These are phyloP conservation scores for Petrolisthes cinctipes DNA, from an alignment of 2,888 invertebrate genomes.

Conservation along the genomic window DNA sequence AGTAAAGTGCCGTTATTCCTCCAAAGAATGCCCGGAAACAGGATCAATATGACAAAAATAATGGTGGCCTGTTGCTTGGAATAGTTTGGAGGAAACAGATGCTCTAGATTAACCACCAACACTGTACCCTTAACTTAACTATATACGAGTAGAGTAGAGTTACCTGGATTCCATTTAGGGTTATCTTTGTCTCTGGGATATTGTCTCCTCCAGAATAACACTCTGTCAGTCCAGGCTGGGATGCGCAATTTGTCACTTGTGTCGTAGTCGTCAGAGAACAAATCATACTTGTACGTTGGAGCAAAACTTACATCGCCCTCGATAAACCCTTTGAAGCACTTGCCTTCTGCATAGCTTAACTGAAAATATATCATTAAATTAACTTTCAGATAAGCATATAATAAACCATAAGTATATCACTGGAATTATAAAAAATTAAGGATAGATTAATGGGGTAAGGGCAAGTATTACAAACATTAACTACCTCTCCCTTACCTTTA, in stretches of 20 bases:
- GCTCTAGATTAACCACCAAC: no score
- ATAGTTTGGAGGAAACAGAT: no score
- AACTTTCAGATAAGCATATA: not conserved
- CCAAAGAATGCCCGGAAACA: no score
- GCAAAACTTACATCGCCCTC: constrained; percentile 93
- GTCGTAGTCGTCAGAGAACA: constrained; percentile 98
- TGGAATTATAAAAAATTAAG: not conserved
- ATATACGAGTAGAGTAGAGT: constrained; percentile 66
- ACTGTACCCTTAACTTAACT: not conserved
- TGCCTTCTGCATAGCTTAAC: constrained; percentile 82
- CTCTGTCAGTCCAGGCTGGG: constrained; percentile 98
- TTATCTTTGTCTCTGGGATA: constrained; percentile 59
- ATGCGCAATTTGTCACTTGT: constrained; percentile 97
- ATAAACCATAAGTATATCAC: not conserved
- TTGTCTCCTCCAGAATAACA: constrained; percentile 90
- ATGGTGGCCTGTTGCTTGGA: no score
- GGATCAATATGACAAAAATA: no score
- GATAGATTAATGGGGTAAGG: not conserved
- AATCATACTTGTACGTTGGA: constrained; percentile 98
- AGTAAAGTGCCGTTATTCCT: no score
- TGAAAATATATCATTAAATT: constrained; percentile 67
- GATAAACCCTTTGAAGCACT: constrained; percentile 91
- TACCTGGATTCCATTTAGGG: constrained; percentile 81
- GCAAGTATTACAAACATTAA: not conserved
- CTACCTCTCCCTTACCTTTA: constrained; percentile 72